Conservation (phyloP, 2,888 invertebrate species). For the Orthonevra nobilis region DNA sequence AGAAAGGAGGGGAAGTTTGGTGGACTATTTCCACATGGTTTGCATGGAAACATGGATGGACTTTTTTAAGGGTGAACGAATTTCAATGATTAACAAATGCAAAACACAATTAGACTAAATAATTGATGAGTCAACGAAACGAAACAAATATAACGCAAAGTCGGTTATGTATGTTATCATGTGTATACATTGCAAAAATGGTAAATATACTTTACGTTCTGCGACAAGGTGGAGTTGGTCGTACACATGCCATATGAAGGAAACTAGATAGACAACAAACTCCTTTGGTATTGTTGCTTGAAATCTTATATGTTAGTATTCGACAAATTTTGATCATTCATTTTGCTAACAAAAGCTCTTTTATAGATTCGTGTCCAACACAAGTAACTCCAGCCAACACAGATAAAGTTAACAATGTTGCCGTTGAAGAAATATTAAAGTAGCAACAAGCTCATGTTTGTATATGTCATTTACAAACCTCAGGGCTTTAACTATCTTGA, state of each 20-base stretch:
- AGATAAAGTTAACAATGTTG: slow-evolving; percentile 33
- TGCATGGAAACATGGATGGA: slow-evolving; percentile 43
- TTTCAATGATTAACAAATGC: too few species aligned
- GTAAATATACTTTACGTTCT: slow-evolving; percentile 15
- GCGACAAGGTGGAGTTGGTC: not conserved
- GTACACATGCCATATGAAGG: slow-evolving; percentile 7
- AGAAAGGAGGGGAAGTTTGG: slow-evolving; percentile 39
- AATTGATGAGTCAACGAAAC: slow-evolving; percentile 49
- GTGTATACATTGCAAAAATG: slow-evolving; percentile 1
- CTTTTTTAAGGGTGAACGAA: slow-evolving; percentile 29
- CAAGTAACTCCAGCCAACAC: not conserved
- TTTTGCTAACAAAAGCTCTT: slow-evolving; percentile 32
- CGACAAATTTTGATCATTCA: slow-evolving; percentile 37
- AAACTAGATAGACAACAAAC: slow-evolving; percentile 16
- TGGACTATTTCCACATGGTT: slow-evolving; percentile 31
- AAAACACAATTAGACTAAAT: slow-evolving; percentile 22
- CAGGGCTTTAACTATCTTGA: too few species aligned
- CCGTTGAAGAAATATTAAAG: slow-evolving; percentile 6
- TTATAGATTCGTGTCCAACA: not conserved
- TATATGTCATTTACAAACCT: too few species aligned
- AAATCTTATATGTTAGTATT: slow-evolving; percentile 29
- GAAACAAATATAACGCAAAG: slow-evolving; percentile 52
- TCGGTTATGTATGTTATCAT: slow-evolving; percentile 46
- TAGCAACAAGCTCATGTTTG: too few species aligned
- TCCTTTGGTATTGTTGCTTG: slow-evolving; percentile 4